A percentile compares a stretch with the other conserved stretches of the same genome.
Evolutionary conservation across 2,797 vertebrate genomes (phyloP).

Genomic region (Peromyscus nudipes): DNA sequence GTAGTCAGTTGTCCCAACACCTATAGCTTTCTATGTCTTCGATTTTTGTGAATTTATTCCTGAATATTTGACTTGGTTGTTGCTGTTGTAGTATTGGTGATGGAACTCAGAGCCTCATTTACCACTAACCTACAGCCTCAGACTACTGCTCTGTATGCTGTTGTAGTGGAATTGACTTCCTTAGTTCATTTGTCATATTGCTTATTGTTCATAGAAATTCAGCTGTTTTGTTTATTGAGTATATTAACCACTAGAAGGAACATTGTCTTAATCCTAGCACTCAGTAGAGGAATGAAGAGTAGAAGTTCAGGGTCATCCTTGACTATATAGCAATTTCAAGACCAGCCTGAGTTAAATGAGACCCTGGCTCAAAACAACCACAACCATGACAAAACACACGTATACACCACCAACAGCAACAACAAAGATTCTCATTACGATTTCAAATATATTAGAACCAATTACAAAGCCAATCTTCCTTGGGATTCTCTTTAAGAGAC

Average conservation of each 20-base stretch:
- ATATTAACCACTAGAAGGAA: conserved; percentile 28
- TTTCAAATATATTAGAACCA: conserved; percentile 25
- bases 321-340: not conserved
- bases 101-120: not conserved
- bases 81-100: not conserved
- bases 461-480: conserved; percentile 11
- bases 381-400: not conserved
- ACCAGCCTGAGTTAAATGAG: not conserved
- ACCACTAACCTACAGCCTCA: too few relatives aligned
- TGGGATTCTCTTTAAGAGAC: conserved; percentile 24
- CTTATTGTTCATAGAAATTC: conserved; percentile 40
- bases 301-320: not conserved
- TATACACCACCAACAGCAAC: not conserved
- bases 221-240: conserved; percentile 36
- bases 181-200: conserved; percentile 34
- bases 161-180: not conserved
- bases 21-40: not conserved
- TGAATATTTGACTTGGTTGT: too few relatives aligned
- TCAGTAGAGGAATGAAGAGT: not conserved
- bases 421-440: not conserved
- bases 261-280: not conserved
- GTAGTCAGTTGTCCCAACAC: not conserved
- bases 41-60: too few relatives aligned
- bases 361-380: not conserved
- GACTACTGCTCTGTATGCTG: not conserved